phyloP scores from a whole-genome alignment of 1,140 invertebrate species.

The Bombus sibiricus region DNA sequence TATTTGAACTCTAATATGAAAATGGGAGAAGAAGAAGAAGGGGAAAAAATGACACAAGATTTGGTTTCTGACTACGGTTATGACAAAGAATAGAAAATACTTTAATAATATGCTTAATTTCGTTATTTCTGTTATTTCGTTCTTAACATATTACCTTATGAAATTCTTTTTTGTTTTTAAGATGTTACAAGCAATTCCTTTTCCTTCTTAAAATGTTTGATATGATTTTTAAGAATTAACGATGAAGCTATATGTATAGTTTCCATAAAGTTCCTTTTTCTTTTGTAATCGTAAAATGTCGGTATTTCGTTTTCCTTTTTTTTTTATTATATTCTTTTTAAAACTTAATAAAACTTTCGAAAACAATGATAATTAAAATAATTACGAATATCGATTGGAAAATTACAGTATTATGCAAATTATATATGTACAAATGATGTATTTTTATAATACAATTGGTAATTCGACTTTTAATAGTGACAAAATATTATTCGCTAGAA shows the following conservation, averaged over 20 bases:
- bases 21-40: fast-evolving
- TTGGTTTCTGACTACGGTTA: neutral
- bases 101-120: neutral
- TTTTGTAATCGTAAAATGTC: neutral
- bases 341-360: neutral
- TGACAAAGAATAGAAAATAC: neutral
- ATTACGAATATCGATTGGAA: neutral
- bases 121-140: neutral
- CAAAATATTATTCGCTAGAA: no score
- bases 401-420: neutral
- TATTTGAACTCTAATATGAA: neutral
- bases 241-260: neutral
- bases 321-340: neutral
- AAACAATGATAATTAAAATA: neutral
- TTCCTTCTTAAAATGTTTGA: neutral
- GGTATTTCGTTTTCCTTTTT: no score
- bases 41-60: neutral
- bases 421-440: no score
- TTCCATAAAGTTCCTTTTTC: neutral
- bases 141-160: no score
- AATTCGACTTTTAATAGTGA: no score
- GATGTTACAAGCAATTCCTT: neutral
- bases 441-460: no score
- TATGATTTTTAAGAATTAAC: neutral
- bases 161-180: neutral